phyloP scores from a whole-genome alignment of 2,113 vertebrate genomes.

The Pipra filicauda region DNA sequence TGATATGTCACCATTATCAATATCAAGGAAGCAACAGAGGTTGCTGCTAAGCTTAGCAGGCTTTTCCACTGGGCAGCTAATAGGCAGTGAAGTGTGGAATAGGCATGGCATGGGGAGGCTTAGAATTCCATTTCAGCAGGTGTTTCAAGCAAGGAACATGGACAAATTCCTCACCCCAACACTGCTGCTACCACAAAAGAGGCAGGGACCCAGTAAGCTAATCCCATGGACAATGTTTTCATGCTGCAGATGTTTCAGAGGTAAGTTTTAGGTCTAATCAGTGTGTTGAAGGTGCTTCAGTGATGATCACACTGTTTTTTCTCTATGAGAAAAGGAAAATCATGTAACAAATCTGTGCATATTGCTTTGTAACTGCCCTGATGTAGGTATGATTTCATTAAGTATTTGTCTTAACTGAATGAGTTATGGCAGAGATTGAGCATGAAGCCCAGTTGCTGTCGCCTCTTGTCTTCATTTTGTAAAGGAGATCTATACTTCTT shows the following conservation, averaged over 20 bases:
- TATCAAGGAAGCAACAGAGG: neutral
- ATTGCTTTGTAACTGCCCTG: neutral
- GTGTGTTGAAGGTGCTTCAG: neutral
- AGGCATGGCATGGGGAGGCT: neutral
- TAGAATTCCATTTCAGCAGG: neutral
- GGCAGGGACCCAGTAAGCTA: accelerated
- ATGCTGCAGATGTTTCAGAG: neutral
- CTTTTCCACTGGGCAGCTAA: neutral
- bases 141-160: neutral
- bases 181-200: neutral
- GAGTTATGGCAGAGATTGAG: neutral
- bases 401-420: neutral
- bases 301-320: neutral
- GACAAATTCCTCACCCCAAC: neutral
- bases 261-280: neutral
- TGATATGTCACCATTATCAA: neutral
- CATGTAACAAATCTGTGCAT: neutral
- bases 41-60: neutral
- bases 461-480: neutral
- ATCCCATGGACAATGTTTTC: neutral
- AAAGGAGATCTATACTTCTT: neutral
- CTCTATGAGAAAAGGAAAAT: neutral
- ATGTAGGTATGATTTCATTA: neutral
- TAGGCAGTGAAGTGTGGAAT: neutral
- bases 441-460: neutral